Conservation (phyloP, 2,888 invertebrate genomes). For the Hydropsyche betteni region DNA sequence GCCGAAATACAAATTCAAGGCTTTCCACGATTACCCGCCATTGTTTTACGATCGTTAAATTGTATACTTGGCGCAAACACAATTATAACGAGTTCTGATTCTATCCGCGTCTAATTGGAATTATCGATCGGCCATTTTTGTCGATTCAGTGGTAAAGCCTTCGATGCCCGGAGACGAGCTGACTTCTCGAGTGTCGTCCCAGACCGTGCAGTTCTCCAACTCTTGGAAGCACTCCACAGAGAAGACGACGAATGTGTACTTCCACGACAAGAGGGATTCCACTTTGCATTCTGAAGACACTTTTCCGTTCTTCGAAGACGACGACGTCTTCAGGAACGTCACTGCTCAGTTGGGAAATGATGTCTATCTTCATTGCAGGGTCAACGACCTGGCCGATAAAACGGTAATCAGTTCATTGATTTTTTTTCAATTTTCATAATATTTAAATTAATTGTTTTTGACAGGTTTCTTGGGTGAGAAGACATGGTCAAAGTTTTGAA, state of each 20-base stretch:
- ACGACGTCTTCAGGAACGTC: slow-evolving; percentile 42
- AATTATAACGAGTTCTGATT: no score
- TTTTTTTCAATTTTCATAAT: no score
- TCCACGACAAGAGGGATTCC: slow-evolving; percentile 21
- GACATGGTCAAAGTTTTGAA: slow-evolving; percentile 49
- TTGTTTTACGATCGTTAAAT: no score
- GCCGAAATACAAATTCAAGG: no score
- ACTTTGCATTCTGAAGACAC: slow-evolving; percentile 37
- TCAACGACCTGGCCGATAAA: slow-evolving; percentile 48
- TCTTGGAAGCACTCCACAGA: slow-evolving; percentile 22
- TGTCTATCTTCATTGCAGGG: slow-evolving; percentile 48
- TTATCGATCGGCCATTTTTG: no score
- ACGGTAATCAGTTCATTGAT: slow-evolving; percentile 33
- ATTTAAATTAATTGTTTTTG: slow-evolving; percentile 26
- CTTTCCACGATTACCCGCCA: no score
- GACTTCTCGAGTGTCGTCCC: slow-evolving; percentile 7
- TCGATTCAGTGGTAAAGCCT: slow-evolving; percentile 26
- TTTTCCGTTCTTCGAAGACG: slow-evolving; percentile 46
- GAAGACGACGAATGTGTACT: slow-evolving; percentile 9
- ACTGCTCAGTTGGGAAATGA: slow-evolving; percentile 48
- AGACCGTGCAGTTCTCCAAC: slow-evolving; percentile 4
- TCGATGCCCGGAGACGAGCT: not conserved
- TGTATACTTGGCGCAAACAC: no score
- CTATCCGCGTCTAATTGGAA: no score
- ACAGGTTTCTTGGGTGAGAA: slow-evolving; percentile 50